These are phyloP conservation scores for Elachura formosa DNA, from an alignment of 2,113 vertebrate species.

Conservation along the genomic window DNA sequence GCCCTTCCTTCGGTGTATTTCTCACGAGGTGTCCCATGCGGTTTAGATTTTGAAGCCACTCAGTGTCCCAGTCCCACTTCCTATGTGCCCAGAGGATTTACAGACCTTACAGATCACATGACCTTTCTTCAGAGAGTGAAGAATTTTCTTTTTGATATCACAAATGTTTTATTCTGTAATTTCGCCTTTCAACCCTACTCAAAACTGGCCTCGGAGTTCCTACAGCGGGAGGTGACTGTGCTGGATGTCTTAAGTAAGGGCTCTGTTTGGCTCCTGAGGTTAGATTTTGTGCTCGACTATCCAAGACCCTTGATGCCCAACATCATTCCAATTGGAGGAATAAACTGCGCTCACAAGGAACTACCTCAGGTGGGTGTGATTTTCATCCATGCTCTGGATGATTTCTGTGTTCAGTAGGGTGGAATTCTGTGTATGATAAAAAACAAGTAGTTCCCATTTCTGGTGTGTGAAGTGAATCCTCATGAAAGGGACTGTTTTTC, in stretches of 20 bases:
- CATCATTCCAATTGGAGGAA: conserved; percentile 68
- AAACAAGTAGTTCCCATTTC: neutral
- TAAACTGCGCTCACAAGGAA: conserved; percentile 46
- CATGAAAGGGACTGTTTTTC: neutral
- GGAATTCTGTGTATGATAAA: neutral
- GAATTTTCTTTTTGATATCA: conserved; percentile 47
- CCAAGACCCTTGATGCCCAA: conserved; percentile 84
- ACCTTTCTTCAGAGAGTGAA: conserved; percentile 76
- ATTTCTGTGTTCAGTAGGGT: neutral
- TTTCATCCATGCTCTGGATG: neutral
- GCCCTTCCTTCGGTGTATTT: conserved; percentile 74
- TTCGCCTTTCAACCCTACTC: conserved; percentile 56
- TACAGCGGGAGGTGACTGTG: conserved; percentile 67
- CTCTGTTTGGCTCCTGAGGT: conserved; percentile 81
- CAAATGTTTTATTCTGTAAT: conserved; percentile 62
- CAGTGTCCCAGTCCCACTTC: neutral
- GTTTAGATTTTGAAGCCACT: conserved; percentile 69
- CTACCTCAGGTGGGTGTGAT: conserved; percentile 31
- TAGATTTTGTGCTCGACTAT: conserved; percentile 76
- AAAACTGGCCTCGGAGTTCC: conserved; percentile 64
- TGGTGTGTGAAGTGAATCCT: neutral
- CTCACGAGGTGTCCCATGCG: conserved; percentile 72
- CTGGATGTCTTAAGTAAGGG: conserved; percentile 65
- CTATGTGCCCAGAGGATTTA: conserved; percentile 61
- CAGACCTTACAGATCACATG: conserved; percentile 65